Conservation (phyloP, 64 coral and sea anemone genomes). For the Stylophora pistillata region DNA sequence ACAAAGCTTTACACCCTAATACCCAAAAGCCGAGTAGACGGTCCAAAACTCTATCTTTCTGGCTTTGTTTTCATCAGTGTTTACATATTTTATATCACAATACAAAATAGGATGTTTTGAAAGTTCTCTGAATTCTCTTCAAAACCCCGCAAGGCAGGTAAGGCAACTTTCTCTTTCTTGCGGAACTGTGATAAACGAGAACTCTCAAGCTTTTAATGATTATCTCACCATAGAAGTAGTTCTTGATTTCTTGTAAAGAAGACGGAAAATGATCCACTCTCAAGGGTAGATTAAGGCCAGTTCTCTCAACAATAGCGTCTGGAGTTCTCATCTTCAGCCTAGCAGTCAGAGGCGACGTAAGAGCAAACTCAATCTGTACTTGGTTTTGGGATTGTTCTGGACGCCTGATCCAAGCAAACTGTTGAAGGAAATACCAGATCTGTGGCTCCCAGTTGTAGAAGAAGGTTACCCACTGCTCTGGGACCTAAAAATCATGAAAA, state of each 20-base stretch:
- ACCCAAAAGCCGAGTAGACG: no score
- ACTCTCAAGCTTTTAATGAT: neutral
- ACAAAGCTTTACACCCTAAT: no score
- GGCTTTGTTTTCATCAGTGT: no score
- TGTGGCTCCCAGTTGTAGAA: constrained; percentile 46
- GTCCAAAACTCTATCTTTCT: no score
- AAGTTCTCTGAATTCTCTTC: no score
- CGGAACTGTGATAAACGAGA: neutral
- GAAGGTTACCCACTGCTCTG: constrained; percentile 9
- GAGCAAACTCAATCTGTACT: neutral
- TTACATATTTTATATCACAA: no score
- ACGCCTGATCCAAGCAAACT: constrained; percentile 25
- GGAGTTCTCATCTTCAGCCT: neutral
- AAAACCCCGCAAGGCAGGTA: no score
- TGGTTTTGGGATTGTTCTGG: neutral
- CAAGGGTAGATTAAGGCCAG: neutral
- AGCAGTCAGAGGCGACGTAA: constrained; percentile 18
- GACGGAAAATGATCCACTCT: constrained; percentile 1
- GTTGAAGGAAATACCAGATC: constrained; percentile 43
- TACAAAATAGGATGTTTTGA: no score
- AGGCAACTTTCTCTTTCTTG: no score
- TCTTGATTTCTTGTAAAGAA: constrained; percentile 36
- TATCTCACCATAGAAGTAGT: constrained; percentile 17
- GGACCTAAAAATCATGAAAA: constrained; percentile 19
- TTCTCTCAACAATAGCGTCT: neutral